Evolutionary conservation across 2,888 invertebrate genomes (phyloP).

Genomic region (Candidula unifasciata): DNA sequence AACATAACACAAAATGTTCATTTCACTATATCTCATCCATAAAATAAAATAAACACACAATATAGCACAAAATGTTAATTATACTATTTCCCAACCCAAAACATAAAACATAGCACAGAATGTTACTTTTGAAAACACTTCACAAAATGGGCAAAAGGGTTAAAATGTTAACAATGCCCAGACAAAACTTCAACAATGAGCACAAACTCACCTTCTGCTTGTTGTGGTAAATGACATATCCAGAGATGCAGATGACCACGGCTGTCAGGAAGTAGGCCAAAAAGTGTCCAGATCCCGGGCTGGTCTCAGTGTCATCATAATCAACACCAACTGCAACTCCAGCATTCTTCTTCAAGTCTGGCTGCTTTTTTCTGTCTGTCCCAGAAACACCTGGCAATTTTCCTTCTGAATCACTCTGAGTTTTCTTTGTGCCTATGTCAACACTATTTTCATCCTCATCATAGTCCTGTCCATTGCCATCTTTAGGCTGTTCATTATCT

Average conservation of each 20-base stretch:
- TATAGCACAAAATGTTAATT: too few relatives aligned
- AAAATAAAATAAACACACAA: neutral
- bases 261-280: conserved; percentile 84
- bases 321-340: neutral
- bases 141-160: too few relatives aligned
- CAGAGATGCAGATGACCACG: conserved; percentile 82
- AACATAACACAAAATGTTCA: too few relatives aligned
- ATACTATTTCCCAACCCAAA: too few relatives aligned
- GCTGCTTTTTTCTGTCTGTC: neutral
- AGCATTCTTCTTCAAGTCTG: neutral
- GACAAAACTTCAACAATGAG: too few relatives aligned
- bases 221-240: conserved; percentile 83
- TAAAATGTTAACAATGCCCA: neutral
- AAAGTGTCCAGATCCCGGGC: conserved; percentile 79
- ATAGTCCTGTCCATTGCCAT: neutral
- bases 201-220: conserved; percentile 82
- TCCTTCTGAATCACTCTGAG: neutral
- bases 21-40: too few relatives aligned
- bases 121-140: too few relatives aligned
- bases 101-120: too few relatives aligned
- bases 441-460: neutral
- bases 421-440: neutral
- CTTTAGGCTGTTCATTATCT: neutral
- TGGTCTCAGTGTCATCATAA: conserved; percentile 36
- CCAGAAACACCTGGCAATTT: neutral